Evolutionary conservation across 2,113 vertebrate species (phyloP).

Genomic region (Zapus hudsonius): DNA sequence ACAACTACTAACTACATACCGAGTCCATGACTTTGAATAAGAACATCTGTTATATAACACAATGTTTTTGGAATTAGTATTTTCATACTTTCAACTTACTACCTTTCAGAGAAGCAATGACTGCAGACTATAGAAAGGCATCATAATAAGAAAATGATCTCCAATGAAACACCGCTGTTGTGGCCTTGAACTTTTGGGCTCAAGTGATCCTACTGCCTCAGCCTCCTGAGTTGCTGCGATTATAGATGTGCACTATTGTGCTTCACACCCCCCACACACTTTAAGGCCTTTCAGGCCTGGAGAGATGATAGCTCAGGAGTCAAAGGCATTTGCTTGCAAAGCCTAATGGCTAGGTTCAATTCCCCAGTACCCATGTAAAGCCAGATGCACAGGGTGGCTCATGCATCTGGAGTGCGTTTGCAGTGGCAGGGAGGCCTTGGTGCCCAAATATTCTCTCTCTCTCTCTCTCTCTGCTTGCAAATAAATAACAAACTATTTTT

Average conservation of each 20-base stretch:
- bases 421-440: no score
- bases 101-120: conserved; percentile 19
- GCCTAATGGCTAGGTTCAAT: no score
- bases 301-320: no score
- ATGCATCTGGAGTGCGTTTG: no score
- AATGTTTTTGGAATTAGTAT: conserved; percentile 22
- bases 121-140: conserved; percentile 16
- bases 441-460: neutral
- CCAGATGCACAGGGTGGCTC: no score
- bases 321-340: no score
- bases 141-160: neutral
- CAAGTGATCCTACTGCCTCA: neutral
- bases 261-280: no score
- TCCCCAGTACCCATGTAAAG: no score
- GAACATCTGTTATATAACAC: neutral
- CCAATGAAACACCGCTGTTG: neutral
- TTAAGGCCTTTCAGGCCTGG: no score
- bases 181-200: neutral
- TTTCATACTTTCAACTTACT: conserved; percentile 36
- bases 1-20: neutral
- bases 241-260: no score
- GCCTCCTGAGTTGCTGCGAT: neutral
- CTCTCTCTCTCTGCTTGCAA: no score
- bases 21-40: neutral
- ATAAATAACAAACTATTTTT: no score